Base-by-base conservation (phyloP, 2,113 vertebrate species). In the Ciconia stormi region DNA sequence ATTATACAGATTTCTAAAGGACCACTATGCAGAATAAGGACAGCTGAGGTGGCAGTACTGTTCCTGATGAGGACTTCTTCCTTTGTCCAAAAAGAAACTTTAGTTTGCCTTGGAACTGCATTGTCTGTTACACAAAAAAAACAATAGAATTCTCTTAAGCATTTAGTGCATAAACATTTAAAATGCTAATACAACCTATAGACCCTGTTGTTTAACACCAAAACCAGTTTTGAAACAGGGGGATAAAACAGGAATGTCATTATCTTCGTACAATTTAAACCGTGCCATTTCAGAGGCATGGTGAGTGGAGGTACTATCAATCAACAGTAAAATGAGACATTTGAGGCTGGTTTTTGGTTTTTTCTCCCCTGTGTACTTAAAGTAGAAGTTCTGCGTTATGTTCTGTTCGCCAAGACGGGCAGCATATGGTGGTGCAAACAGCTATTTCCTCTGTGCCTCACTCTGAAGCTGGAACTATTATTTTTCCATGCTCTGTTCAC, bases 61-160 rank as follows among this genome's bases (percentile, higher is more conserved):
- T 95, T 47, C 99, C 99, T 2, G 99, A 99, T 5, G 97, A 94
- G 0, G 98, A 98, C 92, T 99, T 99, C 98, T 98, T 99, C 90
- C 98, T 99, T 97, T 99, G 99, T n/a, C 99, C 99, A 6, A 99
- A 98, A 86, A 99, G 98, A 96, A 99, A 99, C 93, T 99, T 99
- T 11, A 99, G 94, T 81, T 98, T 98, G 34, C 99, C 99, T 98
- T 99, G 99, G 96, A 99, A 99, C 97, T 99, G 99, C 99, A 99
- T 99, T 3, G 99, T 99, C 99, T 99, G 96, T 47, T n/a, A 26
- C 67, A 63, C 4, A 36, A 85, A 85, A 50, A 56, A 52, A 16
- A 30, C 53, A 85, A 82, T 0, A 36, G 27, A 82, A 36, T 76
- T 40, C 23, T 23, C 34, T 50, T 82, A 42, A 92, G 56, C 13